These are phyloP conservation scores for Globia sparganii DNA, from an alignment of 2,888 invertebrate genomes.

Conservation along the genomic window DNA sequence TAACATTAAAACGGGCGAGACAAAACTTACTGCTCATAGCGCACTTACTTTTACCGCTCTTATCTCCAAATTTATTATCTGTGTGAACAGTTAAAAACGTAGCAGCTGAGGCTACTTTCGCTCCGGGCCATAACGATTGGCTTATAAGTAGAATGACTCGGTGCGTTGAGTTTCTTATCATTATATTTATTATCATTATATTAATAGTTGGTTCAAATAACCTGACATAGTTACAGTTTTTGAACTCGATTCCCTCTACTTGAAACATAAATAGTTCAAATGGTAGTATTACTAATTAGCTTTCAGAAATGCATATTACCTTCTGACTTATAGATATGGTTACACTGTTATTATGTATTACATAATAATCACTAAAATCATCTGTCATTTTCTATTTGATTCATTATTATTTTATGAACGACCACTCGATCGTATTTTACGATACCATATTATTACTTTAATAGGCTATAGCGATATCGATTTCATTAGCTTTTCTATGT, in stretches of 20 bases:
- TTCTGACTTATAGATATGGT: background rate
- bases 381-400: background rate
- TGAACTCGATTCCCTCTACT: background rate
- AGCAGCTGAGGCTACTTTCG: slow-evolving; percentile 73
- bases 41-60: slow-evolving; percentile 73
- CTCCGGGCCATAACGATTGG: slow-evolving; percentile 67
- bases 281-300: background rate
- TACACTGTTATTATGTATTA: background rate
- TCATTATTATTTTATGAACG: too few relatives aligned
- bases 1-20: slow-evolving; percentile 60
- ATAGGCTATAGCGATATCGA: background rate
- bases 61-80: slow-evolving; percentile 76
- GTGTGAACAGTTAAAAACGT: slow-evolving; percentile 72
- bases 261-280: background rate
- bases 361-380: background rate
- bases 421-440: background rate
- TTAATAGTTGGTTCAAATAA: background rate
- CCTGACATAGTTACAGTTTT: background rate
- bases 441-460: background rate
- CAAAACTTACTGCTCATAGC: slow-evolving; percentile 50
- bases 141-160: slow-evolving; percentile 51
- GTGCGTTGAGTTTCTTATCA: slow-evolving; percentile 29
- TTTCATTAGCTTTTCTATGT: background rate
- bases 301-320: background rate
- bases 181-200: slow-evolving; percentile 35